Conservation (phyloP, 1,140 invertebrate genomes). For the Drosophila arizonae region DNA sequence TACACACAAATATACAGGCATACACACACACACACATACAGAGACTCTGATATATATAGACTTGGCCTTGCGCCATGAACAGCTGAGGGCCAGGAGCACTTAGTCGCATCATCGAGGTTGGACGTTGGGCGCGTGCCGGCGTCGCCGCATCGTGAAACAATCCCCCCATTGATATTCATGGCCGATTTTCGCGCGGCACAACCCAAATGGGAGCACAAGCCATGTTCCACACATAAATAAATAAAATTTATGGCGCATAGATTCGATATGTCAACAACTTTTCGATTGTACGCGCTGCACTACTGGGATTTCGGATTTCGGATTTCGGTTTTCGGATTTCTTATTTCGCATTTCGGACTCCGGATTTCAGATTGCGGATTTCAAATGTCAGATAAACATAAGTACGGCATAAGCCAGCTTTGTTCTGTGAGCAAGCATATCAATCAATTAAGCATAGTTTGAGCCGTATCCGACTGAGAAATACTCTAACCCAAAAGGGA, state of each 20-base stretch:
- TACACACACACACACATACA: conserved; percentile 4
- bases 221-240: conserved; percentile 70
- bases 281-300: conserved; percentile 59
- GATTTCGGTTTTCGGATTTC: not conserved
- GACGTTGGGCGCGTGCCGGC: conserved; percentile 57
- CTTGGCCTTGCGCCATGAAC: conserved; percentile 12
- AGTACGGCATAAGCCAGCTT: not conserved
- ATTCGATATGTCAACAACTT: conserved; percentile 53
- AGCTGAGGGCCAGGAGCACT: conserved; percentile 32
- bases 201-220: conserved; percentile 44
- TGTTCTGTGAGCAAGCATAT: not conserved
- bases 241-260: conserved; percentile 75
- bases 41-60: conserved; percentile 6
- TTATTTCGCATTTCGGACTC: not conserved
- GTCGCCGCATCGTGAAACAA: conserved; percentile 39
- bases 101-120: conserved; percentile 40
- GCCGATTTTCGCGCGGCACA: conserved; percentile 64
- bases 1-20: not conserved
- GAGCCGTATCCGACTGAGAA: not conserved
- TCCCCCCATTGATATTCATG: conserved; percentile 79
- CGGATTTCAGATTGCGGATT: not conserved
- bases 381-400: conserved; percentile 15
- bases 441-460: not conserved
- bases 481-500: not conserved
- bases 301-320: conserved; percentile 36